Evolutionary conservation across 2,797 vertebrate species (phyloP).

Genomic region (Sebastes hubbsi): DNA sequence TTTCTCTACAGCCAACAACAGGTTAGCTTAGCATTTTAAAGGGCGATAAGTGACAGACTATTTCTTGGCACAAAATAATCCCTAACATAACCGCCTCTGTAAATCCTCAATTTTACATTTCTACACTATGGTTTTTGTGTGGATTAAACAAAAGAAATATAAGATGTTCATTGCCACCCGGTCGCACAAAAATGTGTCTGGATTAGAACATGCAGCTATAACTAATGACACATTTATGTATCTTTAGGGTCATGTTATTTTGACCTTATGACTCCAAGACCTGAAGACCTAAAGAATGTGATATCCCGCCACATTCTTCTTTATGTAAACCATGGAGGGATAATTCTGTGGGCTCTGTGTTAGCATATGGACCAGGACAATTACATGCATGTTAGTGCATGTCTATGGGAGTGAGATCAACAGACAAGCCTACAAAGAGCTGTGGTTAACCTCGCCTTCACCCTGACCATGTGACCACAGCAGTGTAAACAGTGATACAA

Average conservation of each 20-base stretch:
- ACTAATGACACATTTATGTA: not conserved
- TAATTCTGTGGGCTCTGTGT: not conserved
- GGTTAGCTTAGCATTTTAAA: not conserved
- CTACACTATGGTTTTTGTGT: no score
- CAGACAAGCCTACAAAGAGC: conserved; percentile 6
- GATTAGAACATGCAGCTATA: not conserved
- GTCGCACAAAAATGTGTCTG: not conserved
- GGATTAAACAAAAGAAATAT: no score
- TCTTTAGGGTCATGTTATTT: not conserved
- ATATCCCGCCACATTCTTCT: conserved; percentile 22
- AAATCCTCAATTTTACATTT: not conserved
- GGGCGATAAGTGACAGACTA: rapidly evolving
- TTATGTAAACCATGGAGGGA: not conserved
- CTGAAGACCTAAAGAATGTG: conserved; percentile 1
- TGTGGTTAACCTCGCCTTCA: conserved; percentile 51
- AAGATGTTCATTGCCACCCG: no score
- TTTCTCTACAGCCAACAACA: not conserved
- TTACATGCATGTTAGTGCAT: conserved; percentile 15
- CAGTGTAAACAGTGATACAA: conserved; percentile 54
- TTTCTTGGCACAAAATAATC: not conserved
- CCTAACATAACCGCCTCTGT: not conserved
- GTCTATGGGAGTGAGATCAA: conserved; percentile 4
- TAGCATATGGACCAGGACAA: not conserved
- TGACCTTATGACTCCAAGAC: not conserved
- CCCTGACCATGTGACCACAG: conserved; percentile 58